phyloP scores from a whole-genome alignment of 2,888 invertebrate species.

The Lordiphosa andalusiaca region DNA sequence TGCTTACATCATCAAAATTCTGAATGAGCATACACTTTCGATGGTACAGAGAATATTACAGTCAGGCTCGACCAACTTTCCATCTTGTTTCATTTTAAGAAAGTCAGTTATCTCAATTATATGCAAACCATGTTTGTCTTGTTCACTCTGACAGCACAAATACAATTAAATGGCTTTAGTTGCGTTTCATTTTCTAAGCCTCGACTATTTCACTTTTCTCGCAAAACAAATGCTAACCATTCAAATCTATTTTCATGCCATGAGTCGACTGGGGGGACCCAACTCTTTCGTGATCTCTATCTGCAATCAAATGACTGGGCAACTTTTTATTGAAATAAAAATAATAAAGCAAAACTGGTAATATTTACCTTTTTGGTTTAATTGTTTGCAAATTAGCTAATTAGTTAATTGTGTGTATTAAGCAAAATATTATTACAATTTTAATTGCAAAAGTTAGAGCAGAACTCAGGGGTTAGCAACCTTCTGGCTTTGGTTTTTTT shows the following conservation, averaged over 20 bases:
- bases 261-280: conserved; percentile 34
- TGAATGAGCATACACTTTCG: too few relatives aligned
- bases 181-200: conserved; percentile 3
- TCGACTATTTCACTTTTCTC: conserved; percentile 31
- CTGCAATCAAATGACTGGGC: conserved; percentile 60
- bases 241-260: conserved; percentile 32
- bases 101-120: too few relatives aligned
- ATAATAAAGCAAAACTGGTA: conserved; percentile 25
- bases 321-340: conserved; percentile 34
- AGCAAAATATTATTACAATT: conserved; percentile 45
- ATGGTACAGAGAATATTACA: too few relatives aligned
- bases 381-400: conserved; percentile 75
- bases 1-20: too few relatives aligned
- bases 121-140: too few relatives aligned
- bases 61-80: too few relatives aligned
- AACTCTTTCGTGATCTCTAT: conserved; percentile 25
- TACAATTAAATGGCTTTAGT: neutral
- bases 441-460: conserved; percentile 30
- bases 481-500: conserved; percentile 22
- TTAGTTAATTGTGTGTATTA: conserved; percentile 64
- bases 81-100: too few relatives aligned
- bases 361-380: conserved; percentile 38
- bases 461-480: conserved; percentile 35
- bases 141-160: neutral
- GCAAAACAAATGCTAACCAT: conserved; percentile 17